phyloP scores from a whole-genome alignment of 2,888 invertebrate species.

The Hyposoter didymator region DNA sequence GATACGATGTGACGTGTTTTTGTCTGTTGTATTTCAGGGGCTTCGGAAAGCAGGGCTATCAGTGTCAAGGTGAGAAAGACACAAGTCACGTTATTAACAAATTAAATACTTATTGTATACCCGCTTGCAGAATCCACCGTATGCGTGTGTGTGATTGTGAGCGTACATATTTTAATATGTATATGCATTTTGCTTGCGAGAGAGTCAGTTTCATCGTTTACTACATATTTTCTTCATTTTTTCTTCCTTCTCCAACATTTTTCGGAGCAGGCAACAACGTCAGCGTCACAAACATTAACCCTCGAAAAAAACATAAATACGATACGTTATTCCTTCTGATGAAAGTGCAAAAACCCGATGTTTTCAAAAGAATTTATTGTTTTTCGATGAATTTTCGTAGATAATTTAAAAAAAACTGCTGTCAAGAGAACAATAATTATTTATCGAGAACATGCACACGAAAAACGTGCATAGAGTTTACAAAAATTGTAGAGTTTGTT shows the following conservation, averaged over 20 bases:
- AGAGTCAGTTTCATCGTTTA: conserved; percentile 18
- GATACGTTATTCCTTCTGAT: not conserved
- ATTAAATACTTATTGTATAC: conserved; percentile 74
- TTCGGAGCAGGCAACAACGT: not conserved
- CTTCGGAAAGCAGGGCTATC: conserved; percentile 98
- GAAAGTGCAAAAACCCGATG: not conserved
- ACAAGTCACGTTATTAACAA: conserved; percentile 84
- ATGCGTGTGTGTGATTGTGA: conserved; percentile 69
- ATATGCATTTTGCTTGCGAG: conserved; percentile 44
- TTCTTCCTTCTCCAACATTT: conserved; percentile 5
- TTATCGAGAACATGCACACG: not conserved
- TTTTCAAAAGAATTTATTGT: not conserved
- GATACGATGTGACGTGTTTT: conserved; percentile 83
- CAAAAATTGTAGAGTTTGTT: not conserved
- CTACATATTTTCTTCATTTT: not conserved
- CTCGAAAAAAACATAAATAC: not conserved
- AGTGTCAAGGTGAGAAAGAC: conserved; percentile 94
- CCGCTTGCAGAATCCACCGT: conserved; percentile 78
- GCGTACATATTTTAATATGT: conserved; percentile 54
- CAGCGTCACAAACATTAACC: not conserved
- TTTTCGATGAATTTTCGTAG: not conserved
- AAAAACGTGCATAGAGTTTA: not conserved
- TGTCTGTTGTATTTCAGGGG: conserved; percentile 91
- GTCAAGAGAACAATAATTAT: no score
- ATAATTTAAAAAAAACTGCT: not conserved